Conservation (phyloP, 1,140 invertebrate genomes). For the Drosophila fuyamai region DNA sequence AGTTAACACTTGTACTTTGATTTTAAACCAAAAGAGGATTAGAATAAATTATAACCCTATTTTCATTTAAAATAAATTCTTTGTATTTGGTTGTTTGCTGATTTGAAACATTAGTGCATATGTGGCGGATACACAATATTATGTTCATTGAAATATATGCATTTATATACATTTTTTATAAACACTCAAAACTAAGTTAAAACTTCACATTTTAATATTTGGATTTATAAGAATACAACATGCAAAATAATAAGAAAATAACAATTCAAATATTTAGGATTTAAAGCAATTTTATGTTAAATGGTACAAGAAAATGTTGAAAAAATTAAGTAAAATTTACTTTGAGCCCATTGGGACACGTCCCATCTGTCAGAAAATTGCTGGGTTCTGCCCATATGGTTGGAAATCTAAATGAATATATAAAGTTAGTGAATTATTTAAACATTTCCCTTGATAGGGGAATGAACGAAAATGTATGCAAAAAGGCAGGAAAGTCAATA, state of each 20-base stretch:
- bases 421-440: conserved; percentile 52
- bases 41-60: not conserved
- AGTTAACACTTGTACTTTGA: not conserved
- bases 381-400: conserved; percentile 23
- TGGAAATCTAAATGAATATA: conserved; percentile 25
- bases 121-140: too few species aligned
- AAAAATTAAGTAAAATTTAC: not conserved
- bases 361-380: conserved; percentile 39
- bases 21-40: not conserved
- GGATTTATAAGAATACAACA: too few species aligned
- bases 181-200: too few species aligned
- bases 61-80: too few species aligned
- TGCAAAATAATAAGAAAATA: not conserved
- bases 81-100: too few species aligned
- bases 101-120: too few species aligned
- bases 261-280: not conserved
- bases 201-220: not conserved
- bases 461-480: conserved; percentile 13
- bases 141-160: too few species aligned
- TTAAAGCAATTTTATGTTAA: not conserved
- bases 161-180: too few species aligned
- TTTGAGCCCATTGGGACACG: conserved; percentile 16
- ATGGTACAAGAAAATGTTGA: not conserved
- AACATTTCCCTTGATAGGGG: conserved; percentile 14
- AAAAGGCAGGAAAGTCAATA: conserved; percentile 4